Base-by-base conservation (phyloP, 30 jellyfish, hydroid and myxozoan species). In the Aurelia sp. region DNA sequence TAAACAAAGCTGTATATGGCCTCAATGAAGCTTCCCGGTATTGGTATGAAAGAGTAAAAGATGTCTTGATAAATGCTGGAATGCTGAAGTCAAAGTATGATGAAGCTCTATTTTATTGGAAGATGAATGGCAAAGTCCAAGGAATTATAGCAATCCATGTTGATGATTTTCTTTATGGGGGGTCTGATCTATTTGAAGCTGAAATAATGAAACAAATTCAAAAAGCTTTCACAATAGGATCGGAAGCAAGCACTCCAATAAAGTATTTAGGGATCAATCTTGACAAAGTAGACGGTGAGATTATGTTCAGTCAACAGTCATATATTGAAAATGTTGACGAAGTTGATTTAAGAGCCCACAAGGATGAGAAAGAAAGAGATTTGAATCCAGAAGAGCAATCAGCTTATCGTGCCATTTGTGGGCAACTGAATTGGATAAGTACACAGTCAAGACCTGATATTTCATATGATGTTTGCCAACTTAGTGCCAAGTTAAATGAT, bases 1-100 rank as follows among this genome's bases (percentile, higher is more conserved):
- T 79, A 64, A 61, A 79, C 76, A 79, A 40, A 61, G 82, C 65
- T 23, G 81, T 79, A 30, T 79, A 79, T 22, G 90, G 90, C 62
- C 71, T 79, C 8, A 79, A 79, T 62, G 70, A 61, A 48, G 81
- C 90, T 31, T 64, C 90, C 44, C 71, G 84, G 40, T 27, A 27
- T 30, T 17, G 59, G 48, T 37, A 37, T 37, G 48, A 37, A 37
- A 77, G 88, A 18, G 82, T 77, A 53, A 40, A 48, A 48, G 72
- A 62, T 37, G 88, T 48, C 41, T 77, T 77, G 72, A 61, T 40
- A 57, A 57, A 59, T 57, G 66, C 72, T 77, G 65, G 78, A 69
- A 69, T 69, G 79, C 61, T 69, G 79, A 69, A 69, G 79, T 69
- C 79, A 61, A 69, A 69, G 79, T 69, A 69, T 69, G 79, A 69